Conservation (phyloP, 2,797 vertebrate genomes). For the Myotis myotis region DNA sequence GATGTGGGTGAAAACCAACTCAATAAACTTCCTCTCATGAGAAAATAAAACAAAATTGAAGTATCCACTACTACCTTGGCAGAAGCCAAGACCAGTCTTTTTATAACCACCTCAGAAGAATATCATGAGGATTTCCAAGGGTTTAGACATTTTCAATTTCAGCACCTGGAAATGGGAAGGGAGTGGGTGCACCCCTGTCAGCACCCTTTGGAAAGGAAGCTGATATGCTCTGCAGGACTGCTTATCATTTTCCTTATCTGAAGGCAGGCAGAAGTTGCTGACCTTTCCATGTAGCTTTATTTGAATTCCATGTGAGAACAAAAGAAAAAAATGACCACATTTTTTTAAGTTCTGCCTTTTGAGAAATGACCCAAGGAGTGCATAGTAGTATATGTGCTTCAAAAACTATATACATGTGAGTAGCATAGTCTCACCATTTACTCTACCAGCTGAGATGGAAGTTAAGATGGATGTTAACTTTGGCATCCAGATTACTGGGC, state of each 20-base stretch:
- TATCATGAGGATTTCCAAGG: constrained; percentile 29
- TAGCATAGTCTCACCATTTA: neutral
- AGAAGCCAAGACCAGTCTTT: constrained; percentile 2
- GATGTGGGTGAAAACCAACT: neutral
- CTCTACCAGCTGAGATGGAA: neutral
- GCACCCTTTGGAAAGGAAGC: constrained; percentile 51
- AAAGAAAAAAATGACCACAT: neutral
- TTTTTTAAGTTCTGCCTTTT: neutral
- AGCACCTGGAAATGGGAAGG: constrained; percentile 67
- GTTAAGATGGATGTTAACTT: neutral
- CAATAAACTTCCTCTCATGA: neutral
- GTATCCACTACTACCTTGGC: neutral
- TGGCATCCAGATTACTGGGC: neutral
- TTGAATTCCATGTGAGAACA: neutral
- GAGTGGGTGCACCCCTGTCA: neutral
- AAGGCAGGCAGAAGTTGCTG: neutral
- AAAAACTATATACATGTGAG: neutral
- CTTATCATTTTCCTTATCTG: constrained; percentile 46
- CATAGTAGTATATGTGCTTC: neutral
- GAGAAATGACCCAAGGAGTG: neutral
- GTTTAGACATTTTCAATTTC: constrained; percentile 25
- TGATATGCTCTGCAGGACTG: neutral
- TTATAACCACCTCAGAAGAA: neutral
- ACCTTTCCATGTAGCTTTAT: neutral
- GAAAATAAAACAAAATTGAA: constrained; percentile 23